These are phyloP conservation scores for Euglossa dilemma DNA, from an alignment of 1,140 invertebrate species.

Conservation along the genomic window DNA sequence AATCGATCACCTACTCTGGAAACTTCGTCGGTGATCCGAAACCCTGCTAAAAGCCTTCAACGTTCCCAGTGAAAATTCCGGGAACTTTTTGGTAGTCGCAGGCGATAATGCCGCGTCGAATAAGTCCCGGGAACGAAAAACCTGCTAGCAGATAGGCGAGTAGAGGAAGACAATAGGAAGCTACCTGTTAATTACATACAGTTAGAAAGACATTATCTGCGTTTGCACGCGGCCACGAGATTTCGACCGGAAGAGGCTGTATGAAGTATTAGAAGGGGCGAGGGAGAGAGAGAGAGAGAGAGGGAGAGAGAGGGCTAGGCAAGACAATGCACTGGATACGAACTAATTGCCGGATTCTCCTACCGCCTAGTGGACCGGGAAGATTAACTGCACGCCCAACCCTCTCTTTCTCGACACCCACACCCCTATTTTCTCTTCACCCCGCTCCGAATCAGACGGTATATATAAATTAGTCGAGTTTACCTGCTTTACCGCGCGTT, in stretches of 20 bases:
- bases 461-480: conserved; percentile 65
- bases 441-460: conserved; percentile 21
- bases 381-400: conserved; percentile 75
- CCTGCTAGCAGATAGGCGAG: neutral
- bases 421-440: conserved; percentile 49
- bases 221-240: conserved; percentile 53
- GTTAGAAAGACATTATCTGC: conserved; percentile 61
- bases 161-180: neutral
- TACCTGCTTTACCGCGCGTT: conserved; percentile 38
- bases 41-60: too few species aligned
- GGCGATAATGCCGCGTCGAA: neutral
- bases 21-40: too few species aligned
- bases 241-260: conserved; percentile 57
- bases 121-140: neutral
- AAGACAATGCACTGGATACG: conserved; percentile 76
- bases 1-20: too few species aligned
- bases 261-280: conserved; percentile 66
- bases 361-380: conserved; percentile 77
- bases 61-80: neutral
- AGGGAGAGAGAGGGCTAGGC: conserved; percentile 9
- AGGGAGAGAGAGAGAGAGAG: neutral
- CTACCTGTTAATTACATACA: conserved; percentile 62
- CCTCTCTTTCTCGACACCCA: conserved; percentile 35
- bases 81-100: neutral
- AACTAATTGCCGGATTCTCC: conserved; percentile 80